phyloP scores from a whole-genome alignment of 2,113 vertebrate genomes.

The Thunnus maccoyii region DNA sequence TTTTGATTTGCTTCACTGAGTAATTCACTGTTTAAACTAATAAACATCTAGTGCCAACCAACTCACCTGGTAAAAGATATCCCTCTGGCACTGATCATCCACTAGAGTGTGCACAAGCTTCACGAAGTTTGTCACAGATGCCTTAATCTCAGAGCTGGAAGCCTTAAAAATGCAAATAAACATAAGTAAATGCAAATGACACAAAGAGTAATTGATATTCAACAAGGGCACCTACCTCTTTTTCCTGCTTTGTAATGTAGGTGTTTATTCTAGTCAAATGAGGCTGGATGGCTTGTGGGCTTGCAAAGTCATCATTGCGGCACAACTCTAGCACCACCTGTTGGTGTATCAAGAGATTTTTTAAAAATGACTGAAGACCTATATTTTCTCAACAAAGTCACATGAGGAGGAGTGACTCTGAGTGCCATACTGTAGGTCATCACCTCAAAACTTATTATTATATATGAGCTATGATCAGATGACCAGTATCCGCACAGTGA shows the following conservation, averaged over 20 bases:
- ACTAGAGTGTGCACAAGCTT: constrained; percentile 50
- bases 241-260: constrained; percentile 16
- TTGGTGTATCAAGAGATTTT: background rate
- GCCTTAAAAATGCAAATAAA: background rate
- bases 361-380: background rate
- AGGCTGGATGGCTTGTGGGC: constrained; percentile 36
- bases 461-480: background rate
- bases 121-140: constrained; percentile 37
- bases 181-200: background rate
- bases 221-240: constrained; percentile 23
- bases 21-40: background rate
- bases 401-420: background rate
- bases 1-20: too few species aligned
- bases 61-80: constrained; percentile 60
- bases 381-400: background rate
- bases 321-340: constrained; percentile 71
- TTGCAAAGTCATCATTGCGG: constrained; percentile 23
- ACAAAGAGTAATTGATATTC: background rate
- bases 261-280: constrained; percentile 52
- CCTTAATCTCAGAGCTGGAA: constrained; percentile 25
- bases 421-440: background rate
- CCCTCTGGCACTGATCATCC: constrained; percentile 32
- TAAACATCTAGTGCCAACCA: background rate
- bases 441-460: background rate
- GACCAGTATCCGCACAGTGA: background rate